Percentiles rank a stretch among this genome's conserved stretches.
phyloP scores from a whole-genome alignment of 2,797 vertebrate species.

The Meriones psammophilus region DNA sequence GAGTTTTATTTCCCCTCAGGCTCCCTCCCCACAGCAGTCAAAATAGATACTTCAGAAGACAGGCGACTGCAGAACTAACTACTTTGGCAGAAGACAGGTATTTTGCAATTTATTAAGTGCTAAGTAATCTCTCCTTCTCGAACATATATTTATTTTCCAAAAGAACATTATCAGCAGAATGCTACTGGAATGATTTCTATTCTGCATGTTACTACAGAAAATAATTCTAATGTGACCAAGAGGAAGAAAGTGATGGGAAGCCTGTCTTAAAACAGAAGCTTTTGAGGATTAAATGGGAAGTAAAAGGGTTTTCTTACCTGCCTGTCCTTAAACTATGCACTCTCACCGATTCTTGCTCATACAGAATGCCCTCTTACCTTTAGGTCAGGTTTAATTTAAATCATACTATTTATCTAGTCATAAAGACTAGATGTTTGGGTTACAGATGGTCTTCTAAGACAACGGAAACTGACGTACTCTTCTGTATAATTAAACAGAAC shows the following conservation, averaged over 20 bases:
- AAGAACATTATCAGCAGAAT: constrained; percentile 46
- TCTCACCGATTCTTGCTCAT: not conserved
- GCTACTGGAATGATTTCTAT: constrained; percentile 34
- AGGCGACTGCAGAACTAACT: not conserved
- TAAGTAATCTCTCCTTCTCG: constrained; percentile 52
- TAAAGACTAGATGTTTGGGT: constrained; percentile 35
- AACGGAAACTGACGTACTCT: constrained; percentile 11
- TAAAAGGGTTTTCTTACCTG: not conserved
- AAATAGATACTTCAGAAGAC: constrained; percentile 66
- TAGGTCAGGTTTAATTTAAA: constrained; percentile 56
- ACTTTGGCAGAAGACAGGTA: constrained; percentile 14
- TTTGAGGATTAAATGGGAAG: constrained; percentile 37
- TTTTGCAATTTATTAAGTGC: constrained; percentile 70
- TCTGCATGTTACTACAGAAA: constrained; percentile 46
- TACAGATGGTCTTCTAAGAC: constrained; percentile 35
- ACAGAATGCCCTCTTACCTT: not conserved
- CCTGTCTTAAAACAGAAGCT: constrained; percentile 23
- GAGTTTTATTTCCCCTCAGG: constrained; percentile 69
- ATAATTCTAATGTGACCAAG: constrained; percentile 27
- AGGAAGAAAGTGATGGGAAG: not conserved
- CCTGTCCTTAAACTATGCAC: constrained; percentile 18
- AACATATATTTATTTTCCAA: constrained; percentile 60
- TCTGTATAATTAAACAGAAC: constrained; percentile 37
- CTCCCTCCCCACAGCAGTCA: constrained; percentile 44
- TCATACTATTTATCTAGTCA: constrained; percentile 9